Base-by-base conservation (phyloP, 2,888 invertebrate species). In the Diadegma fenestrale region DNA sequence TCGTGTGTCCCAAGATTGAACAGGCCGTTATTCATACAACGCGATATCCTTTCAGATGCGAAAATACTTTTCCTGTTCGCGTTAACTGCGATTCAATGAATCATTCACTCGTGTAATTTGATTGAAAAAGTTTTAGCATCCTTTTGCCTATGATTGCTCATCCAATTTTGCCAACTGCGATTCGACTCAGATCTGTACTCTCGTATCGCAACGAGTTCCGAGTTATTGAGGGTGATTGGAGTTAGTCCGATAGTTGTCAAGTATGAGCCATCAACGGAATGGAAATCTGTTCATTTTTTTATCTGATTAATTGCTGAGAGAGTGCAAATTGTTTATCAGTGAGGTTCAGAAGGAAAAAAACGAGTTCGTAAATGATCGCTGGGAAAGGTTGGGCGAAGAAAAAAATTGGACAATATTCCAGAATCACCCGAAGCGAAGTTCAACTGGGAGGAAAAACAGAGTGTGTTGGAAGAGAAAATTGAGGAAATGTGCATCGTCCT, bases 401-500 rank as follows among this genome's bases (percentile, higher is more conserved):
- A 22, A 69, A 37, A 26, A 43, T 14, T 26, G 64, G 7, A 22
- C 19, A 43, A 69, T 8, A 37, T 37, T 37, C 10, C 8, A 37
- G 10, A 37, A 37, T 37, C 7, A 37, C 37, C 8, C 10, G 1
- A 8, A 7, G 37, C 7, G 10, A 37, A 37, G 37, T 37, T 37
- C 10, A 10, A 37, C 37, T 37, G 22, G 58, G 58, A 78, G 37
- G n/a, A n/a, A 43, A 58, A 45, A 64, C 48, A 6, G 54, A 71
- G 64, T 10, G 2, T 54, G 69, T 48, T 71, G 64, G 66, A 43
- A 79, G 71, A 10, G 22, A 75, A 75, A 71, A 45, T 19, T 54
- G 43, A n/a, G 64, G 2, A 19, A 80, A 77, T 75, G 81, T 76
- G 79, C 61, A 69, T 73, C 43, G 73, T 69, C 78, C 72, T 71